A percentile compares a stretch with the other conserved stretches of the same genome.
Conservation (phyloP, 2,888 invertebrate genomes). For the Cerastoderma edule region DNA sequence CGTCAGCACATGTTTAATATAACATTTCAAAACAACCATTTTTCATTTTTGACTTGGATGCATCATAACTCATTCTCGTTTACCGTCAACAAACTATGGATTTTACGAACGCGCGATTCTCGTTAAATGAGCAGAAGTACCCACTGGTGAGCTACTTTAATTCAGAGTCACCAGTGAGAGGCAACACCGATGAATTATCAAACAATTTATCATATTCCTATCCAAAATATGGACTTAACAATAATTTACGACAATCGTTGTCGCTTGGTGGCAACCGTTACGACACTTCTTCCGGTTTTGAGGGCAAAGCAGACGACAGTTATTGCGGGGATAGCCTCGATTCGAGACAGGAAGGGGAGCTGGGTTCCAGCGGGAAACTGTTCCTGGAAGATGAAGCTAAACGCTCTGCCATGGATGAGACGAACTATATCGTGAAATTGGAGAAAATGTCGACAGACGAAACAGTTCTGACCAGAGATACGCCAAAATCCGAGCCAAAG, state of each 20-base stretch:
- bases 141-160: conserved; percentile 33
- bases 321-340: conserved; percentile 17
- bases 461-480: conserved; percentile 32
- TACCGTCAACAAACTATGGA: too few relatives aligned
- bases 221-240: conserved; percentile 44
- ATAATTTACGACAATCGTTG: conserved; percentile 16
- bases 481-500: conserved; percentile 26
- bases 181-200: conserved; percentile 4
- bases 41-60: conserved; percentile 46
- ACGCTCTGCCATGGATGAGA: conserved; percentile 39
- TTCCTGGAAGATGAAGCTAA: conserved; percentile 24
- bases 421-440: conserved; percentile 60
- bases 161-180: conserved; percentile 17
- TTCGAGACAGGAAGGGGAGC: conserved; percentile 8
- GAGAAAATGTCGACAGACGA: conserved; percentile 58
- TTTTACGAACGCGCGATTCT: conserved; percentile 45
- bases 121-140: conserved; percentile 47
- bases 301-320: not conserved
- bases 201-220: conserved; percentile 21
- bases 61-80: conserved; percentile 56
- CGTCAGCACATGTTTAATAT: conserved; percentile 41
- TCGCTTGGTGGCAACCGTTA: conserved; percentile 8
- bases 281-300: conserved; percentile 5
- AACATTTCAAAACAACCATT: conserved; percentile 62
- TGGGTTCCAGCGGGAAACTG: conserved; percentile 11